Evolutionary conservation across 2,888 invertebrate genomes (phyloP).

Genomic region (Nipponacmea schrenckii): DNA sequence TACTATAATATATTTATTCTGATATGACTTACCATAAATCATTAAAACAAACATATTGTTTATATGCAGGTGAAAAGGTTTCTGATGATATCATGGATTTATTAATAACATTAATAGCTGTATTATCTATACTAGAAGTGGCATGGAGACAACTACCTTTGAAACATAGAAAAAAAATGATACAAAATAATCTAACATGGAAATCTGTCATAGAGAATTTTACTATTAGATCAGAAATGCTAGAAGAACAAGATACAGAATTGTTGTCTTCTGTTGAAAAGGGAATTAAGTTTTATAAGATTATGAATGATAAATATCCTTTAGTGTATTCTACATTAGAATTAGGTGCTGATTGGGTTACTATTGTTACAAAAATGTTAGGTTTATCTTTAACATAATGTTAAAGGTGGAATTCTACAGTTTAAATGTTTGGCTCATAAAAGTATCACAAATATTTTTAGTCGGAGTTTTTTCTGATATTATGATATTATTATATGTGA

Average conservation of each 20-base stretch:
- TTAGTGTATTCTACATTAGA: constrained; percentile 38
- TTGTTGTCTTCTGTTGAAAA: background rate
- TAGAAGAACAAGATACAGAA: background rate
- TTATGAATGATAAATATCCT: constrained; percentile 27
- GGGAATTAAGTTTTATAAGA: constrained; percentile 27
- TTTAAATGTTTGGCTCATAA: no score
- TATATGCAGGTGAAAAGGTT: constrained; percentile 33
- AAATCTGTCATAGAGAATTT: background rate
- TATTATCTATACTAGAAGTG: constrained; percentile 30
- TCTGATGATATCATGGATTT: constrained; percentile 29
- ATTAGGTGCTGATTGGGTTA: constrained; percentile 36
- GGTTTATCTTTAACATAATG: constrained; percentile 8
- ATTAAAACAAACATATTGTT: no score
- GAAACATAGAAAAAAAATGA: background rate
- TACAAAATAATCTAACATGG: no score
- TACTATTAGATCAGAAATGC: background rate
- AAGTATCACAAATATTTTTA: no score
- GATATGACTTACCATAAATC: no score
- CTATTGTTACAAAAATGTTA: constrained; percentile 31
- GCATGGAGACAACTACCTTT: background rate
- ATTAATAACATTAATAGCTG: constrained; percentile 36
- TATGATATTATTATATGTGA: no score
- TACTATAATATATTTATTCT: no score
- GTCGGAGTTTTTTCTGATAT: no score
- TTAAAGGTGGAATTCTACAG: background rate